Percentiles rank a stretch among this genome's conserved stretches.
Evolutionary conservation across 2,797 vertebrate species (phyloP).

Genomic region (Coilia nasus): DNA sequence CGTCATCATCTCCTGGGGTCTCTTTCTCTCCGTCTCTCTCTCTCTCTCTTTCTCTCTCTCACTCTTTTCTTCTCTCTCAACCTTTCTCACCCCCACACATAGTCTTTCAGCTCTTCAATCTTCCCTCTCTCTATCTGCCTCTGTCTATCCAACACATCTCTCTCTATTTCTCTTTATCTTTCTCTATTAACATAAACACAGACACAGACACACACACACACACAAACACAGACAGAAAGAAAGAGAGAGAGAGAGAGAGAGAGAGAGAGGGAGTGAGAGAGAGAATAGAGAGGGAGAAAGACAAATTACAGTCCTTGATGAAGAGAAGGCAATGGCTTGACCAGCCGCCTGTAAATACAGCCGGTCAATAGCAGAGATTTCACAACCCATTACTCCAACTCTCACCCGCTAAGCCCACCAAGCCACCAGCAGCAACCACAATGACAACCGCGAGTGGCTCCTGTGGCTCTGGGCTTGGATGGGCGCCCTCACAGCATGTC

Average conservation of each 20-base stretch:
- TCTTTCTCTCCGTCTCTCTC: slow-evolving; percentile 2
- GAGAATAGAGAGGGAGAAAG: background rate
- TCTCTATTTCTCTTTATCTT: background rate
- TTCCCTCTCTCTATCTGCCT: too few species aligned
- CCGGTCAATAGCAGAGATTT: background rate
- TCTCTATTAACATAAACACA: background rate
- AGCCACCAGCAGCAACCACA: too few species aligned
- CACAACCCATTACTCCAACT: background rate
- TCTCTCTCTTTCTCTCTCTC: background rate
- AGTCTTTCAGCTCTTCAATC: background rate
- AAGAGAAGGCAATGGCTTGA: slow-evolving; percentile 1
- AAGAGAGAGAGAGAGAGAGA: slow-evolving; percentile 35
- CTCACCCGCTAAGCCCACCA: background rate
- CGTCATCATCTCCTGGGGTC: background rate
- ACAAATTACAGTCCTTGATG: background rate
- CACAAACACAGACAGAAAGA: background rate
- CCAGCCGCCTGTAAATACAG: background rate
- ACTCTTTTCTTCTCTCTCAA: background rate
- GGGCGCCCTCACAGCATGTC: background rate
- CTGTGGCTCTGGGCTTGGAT: background rate
- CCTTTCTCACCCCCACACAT: background rate
- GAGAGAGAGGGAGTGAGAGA: background rate
- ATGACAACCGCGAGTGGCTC: background rate
- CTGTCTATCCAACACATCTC: background rate
- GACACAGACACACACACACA: background rate